Evolutionary conservation across 2,888 invertebrate species (phyloP), one percentile per base, ranked within the genome.

Genomic region (Drosophila siamana): DNA sequence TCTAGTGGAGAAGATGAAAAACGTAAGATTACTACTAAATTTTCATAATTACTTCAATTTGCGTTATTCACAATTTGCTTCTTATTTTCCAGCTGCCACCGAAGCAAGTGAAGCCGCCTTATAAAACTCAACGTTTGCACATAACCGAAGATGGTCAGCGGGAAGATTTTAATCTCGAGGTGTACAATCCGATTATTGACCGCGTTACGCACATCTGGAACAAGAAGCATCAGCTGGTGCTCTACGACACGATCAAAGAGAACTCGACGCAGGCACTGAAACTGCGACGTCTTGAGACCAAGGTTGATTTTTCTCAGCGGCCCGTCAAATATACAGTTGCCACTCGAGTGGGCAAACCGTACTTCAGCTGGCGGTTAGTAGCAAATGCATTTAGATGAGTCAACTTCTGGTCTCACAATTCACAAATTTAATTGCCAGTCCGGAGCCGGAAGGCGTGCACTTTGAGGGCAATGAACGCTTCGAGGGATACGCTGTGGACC

Each of bases 401-500:
- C 1, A 38, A 9, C 13, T 33, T 1, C 1, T 0, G 26, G 5
- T 0, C 4, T 0, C 30, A 28, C 7, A 9, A 30, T n/a, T n/a
- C n/a, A 47, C 55, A 13, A 13, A 13, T 47, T 19, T 2, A 9
- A 40, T 50, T 41, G 9, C 30, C 22, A 83, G 78, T 28, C 69
- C 50, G 19, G 88, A 85, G 40, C 91, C 89, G 1, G 91, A 91
- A 46, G 91, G 91, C 4, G 74, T 74, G 0, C 90, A 90, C 51
- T 91, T 52, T 36, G 94, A 93, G 57, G 97, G 96, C 4, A 97
- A 97, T 90, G 95, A 95, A 86, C 94, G 95, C 26, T 98, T 94
- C 89, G 96, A 97, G 91, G 98, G 98, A 1, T 99, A 97, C 91
- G 96, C 97, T 2, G 95, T 98, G 83, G 99, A 99, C 91, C 93